Conservation (phyloP, 2,797 vertebrate species). For the Erpetoichthys calabaricus region DNA sequence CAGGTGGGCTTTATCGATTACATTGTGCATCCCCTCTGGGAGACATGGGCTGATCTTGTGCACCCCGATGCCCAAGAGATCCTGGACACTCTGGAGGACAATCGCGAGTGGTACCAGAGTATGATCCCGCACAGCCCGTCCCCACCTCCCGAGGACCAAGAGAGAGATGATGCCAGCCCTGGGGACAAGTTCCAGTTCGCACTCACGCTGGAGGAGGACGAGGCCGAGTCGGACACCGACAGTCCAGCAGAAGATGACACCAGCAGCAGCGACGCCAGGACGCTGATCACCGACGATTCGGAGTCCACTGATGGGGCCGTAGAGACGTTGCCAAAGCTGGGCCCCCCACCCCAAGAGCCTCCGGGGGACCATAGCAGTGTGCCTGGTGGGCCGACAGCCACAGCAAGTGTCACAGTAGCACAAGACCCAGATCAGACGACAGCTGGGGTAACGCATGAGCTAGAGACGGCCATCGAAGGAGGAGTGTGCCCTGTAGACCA, state of each 20-base stretch:
- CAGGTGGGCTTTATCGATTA: slow-evolving; percentile 89
- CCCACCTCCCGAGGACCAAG: slow-evolving; percentile 36
- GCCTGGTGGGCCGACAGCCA: slow-evolving; percentile 15
- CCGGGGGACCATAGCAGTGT: slow-evolving; percentile 28
- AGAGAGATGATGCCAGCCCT: slow-evolving; percentile 4
- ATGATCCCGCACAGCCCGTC: slow-evolving; percentile 78
- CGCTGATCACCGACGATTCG: slow-evolving; percentile 22
- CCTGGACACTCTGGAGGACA: slow-evolving; percentile 81
- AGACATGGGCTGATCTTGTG: slow-evolving; percentile 83
- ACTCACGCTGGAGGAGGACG: slow-evolving; percentile 69
- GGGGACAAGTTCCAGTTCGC: slow-evolving; percentile 73
- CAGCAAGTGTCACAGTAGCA: neutral
- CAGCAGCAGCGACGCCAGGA: slow-evolving; percentile 28
- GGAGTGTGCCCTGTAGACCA: slow-evolving; percentile 33
- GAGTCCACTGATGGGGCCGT: slow-evolving; percentile 25
- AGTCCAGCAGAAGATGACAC: slow-evolving; percentile 52
- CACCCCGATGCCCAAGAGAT: slow-evolving; percentile 83
- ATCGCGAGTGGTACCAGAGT: slow-evolving; percentile 88
- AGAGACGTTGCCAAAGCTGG: slow-evolving; percentile 12
- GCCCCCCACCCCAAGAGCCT: slow-evolving; percentile 30
- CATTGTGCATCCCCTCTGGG: slow-evolving; percentile 83
- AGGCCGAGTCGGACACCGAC: slow-evolving; percentile 47
- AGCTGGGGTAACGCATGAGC: slow-evolving; percentile 13
- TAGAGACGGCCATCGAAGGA: slow-evolving; percentile 26
- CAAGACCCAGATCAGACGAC: slow-evolving; percentile 1